Evolutionary conservation across 2,888 invertebrate genomes (phyloP).

Genomic region (Steinernema hermaphroditum): DNA sequence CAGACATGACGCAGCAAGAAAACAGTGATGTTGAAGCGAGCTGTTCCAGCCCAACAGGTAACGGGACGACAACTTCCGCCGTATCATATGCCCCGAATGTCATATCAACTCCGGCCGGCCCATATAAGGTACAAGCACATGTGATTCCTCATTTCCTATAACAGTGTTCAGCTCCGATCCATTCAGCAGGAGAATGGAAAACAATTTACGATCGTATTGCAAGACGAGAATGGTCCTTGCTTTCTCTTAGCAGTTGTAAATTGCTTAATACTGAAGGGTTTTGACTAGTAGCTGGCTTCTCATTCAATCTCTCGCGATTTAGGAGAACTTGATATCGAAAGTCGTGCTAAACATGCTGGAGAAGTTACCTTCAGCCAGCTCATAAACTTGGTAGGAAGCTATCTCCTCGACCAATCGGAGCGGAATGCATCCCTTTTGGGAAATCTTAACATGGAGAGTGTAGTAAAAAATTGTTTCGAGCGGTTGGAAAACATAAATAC

Average conservation of each 20-base stretch:
- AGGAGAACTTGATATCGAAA: too few relatives aligned
- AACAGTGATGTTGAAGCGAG: too few relatives aligned
- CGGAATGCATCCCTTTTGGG: neutral
- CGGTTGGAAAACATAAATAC: neutral
- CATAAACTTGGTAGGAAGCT: neutral
- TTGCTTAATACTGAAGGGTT: neutral
- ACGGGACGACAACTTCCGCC: too few relatives aligned
- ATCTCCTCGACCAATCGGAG: neutral
- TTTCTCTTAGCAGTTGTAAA: neutral
- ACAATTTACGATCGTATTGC: neutral
- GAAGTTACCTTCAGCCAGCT: neutral
- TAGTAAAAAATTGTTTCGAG: neutral
- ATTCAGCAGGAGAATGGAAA: too few relatives aligned
- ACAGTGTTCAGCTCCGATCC: too few relatives aligned
- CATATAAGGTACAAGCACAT: too few relatives aligned
- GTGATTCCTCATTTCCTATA: too few relatives aligned
- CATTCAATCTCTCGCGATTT: neutral
- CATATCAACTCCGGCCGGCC: too few relatives aligned
- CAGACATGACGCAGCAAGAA: too few relatives aligned
- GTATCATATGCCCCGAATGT: too few relatives aligned
- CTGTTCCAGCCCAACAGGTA: too few relatives aligned
- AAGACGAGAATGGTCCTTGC: constrained; percentile 13
- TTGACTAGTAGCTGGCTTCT: neutral
- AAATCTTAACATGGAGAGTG: neutral
- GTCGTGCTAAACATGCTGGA: neutral